Base-by-base conservation (phyloP, 2,888 invertebrate genomes). In the Nemotelus pantherinus region DNA sequence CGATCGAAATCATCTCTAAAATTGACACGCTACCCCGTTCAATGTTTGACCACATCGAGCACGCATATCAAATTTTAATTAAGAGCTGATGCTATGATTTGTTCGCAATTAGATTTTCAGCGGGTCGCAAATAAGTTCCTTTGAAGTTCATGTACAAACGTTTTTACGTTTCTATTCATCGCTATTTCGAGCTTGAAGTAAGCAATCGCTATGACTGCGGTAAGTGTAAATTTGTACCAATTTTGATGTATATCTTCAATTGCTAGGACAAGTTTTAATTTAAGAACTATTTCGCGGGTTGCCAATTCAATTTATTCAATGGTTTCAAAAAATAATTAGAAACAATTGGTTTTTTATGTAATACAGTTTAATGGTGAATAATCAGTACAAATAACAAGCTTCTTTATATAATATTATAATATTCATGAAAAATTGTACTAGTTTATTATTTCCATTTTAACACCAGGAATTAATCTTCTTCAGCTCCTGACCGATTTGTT, bases 21-120 rank as follows among this genome's bases (percentile, higher is more conserved):
- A 47, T 72, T 72, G 71, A 47, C 70, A 70, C 70, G 55, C 2
- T 41, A 5, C 39, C 63, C 4, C 4, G 3, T 4, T 63, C 57
- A 1, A 0, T 25, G 25, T 25, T 25, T 25, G 25, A 25, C 25
- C 25, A 70, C 53, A 9, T 44, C 7, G 63, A 60, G 67, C 57
- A 41, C 48, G 67, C 44, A 53, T 70, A 71, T 78, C 78, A 71
- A 78, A 76, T 78, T 76, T 78, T 78, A 78, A 78, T 78, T 78
- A 78, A 76, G 76, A 78, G 65, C 76, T 76, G 71, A 78, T 76
- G 76, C 78, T 67, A 71, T 72, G 78, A 78, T 78, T 78, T 78
- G 76, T 64, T 65, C 78, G 68, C 76, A 76, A 78, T 78, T 78
- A 78, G 70, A 76, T 71, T 76, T 76, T 76, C 63, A 76, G 64